Conservation (phyloP, 1,140 invertebrate species). For the Camponotus vicinus region DNA sequence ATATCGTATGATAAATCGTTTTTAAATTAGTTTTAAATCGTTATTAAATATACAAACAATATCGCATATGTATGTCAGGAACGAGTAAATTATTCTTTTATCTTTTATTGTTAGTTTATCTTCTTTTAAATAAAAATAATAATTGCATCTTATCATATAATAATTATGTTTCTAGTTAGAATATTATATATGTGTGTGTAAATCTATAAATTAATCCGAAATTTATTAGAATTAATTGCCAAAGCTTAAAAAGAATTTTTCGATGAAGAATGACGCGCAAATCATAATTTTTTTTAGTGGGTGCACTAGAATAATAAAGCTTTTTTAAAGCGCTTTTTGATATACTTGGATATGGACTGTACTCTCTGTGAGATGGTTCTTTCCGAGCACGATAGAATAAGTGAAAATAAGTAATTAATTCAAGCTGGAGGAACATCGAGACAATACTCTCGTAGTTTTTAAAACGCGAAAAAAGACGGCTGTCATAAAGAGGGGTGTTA, state of each 20-base stretch:
- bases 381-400: conserved; percentile 41
- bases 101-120: not conserved
- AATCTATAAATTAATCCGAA: no score
- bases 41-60: no score
- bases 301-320: not conserved
- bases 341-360: not conserved
- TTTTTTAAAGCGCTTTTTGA: not conserved
- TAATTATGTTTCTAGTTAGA: no score
- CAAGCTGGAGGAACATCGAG: conserved; percentile 29
- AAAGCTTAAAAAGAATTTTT: no score
- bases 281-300: not conserved
- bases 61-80: no score
- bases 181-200: no score
- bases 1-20: not conserved
- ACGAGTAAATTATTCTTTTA: not conserved
- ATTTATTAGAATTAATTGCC: no score
- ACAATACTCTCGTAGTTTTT: conserved; percentile 77
- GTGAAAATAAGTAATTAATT: conserved; percentile 34
- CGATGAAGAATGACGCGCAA: no score
- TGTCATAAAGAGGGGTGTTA: no score
- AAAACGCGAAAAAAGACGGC: conserved; percentile 69
- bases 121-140: not conserved
- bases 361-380: conserved; percentile 35
- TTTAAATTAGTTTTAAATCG: not conserved
- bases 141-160: no score